Evolutionary conservation across 2,888 invertebrate species (phyloP), one percentile per base, ranked within the genome.

Genomic region (Coenonympha arcania): DNA sequence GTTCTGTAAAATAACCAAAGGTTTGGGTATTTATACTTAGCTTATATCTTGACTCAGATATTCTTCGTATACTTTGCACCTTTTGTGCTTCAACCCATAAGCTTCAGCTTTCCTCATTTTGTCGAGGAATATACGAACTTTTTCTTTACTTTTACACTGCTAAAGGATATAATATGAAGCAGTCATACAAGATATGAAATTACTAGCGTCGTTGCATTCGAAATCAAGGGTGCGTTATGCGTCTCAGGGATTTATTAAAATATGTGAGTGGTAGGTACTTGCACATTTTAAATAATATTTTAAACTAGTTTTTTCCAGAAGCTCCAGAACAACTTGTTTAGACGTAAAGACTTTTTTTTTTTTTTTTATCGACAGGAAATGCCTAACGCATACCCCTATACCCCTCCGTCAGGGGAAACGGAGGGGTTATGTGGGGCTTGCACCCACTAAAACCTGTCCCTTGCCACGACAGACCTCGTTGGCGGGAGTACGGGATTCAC

Each of bases 111-210:
- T 22, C 31, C 39, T 44, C 49, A 44, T 44, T 50, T 50, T 50
- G 44, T 19, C 31, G 22, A 24, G 44, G 44, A 44, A 50, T 44
- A 50, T 50, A 50, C 44, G 44, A 50, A 39, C 16, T 50, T 49
- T 49, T 49, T 31, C 39, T 24, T 39, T 31, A 31, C 31, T 15
- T 37, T 50, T 44, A 13, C 39, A 13, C 16, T 31, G 13, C n/a
- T 37, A 31, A 50, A 44, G 44, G 24, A 50, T 44, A 33, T 44
- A 44, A 33, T 44, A 44, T 43, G 43, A 44, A 37, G 44, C 26
- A 50, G 37, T 39, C 37, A 39, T 50, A 39, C 44, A 31, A 50
- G 44, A 33, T 33, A 44, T 44, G 44, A 50, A 43, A 33, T 50
- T 26, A 44, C 22, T 30, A 49, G 24, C 24, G 28, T 19, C 9